Percentiles rank a stretch among this genome's conserved stretches.
phyloP scores from a whole-genome alignment of 2,888 invertebrate species.

The Eupsilia transversa region DNA sequence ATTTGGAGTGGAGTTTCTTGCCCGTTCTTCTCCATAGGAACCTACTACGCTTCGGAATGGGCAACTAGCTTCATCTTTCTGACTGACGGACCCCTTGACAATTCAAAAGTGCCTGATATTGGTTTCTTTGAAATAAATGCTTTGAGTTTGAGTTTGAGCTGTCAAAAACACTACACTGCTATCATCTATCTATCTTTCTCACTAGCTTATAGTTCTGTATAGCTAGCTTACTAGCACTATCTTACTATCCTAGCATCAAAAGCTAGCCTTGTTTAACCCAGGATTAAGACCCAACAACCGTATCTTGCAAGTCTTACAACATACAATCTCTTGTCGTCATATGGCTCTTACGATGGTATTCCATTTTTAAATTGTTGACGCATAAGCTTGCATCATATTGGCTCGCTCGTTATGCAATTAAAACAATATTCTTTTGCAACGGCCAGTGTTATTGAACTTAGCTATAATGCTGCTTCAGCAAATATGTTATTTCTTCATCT shows the following conservation, averaged over 20 bases:
- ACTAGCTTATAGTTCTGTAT: too few species aligned
- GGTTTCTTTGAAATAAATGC: too few species aligned
- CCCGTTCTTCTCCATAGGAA: too few species aligned
- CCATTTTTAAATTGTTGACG: constrained; percentile 48
- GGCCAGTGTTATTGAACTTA: constrained; percentile 53
- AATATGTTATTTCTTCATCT: constrained; percentile 31
- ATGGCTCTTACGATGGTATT: constrained; percentile 18
- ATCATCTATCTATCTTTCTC: too few species aligned
- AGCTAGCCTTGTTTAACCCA: not conserved
- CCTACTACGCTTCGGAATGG: too few species aligned
- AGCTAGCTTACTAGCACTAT: too few species aligned
- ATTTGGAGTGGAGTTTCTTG: too few species aligned
- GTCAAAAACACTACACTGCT: too few species aligned
- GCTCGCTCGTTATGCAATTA: constrained; percentile 49
- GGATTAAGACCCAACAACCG: not conserved
- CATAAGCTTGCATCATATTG: constrained; percentile 54
- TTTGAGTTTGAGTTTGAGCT: too few species aligned
- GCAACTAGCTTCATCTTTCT: too few species aligned
- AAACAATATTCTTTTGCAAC: constrained; percentile 54
- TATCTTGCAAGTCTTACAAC: constrained; percentile 1
- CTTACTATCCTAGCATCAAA: not conserved
- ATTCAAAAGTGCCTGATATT: too few species aligned
- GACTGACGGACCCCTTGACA: too few species aligned
- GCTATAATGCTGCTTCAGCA: constrained; percentile 10
- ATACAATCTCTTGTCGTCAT: constrained; percentile 18